Base-by-base conservation (phyloP, 2,888 invertebrate genomes). In the Lomographa bimaculata region DNA sequence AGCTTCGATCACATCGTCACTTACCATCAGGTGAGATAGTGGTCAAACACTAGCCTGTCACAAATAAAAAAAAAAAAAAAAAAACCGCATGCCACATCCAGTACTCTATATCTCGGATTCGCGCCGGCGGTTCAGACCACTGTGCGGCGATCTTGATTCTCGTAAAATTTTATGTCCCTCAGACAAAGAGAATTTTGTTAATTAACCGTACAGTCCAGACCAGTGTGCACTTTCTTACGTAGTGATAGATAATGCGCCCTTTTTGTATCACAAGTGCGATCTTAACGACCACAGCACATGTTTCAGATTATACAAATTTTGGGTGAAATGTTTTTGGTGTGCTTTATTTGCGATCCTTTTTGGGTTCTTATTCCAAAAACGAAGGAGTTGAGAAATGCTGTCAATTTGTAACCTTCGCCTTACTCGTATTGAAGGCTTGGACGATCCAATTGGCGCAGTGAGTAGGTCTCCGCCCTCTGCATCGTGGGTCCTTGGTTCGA, bases 171-270 rank as follows among this genome's bases (percentile, higher is more conserved):
- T 86, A 87, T 86, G 86, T 80, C 78, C 77, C 74, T 76, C 77
- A 81, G 76, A 87, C 85, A 85, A 87, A 84, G 80, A 83, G 84
- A 84, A 85, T 82, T 70, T 86, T 78, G 86, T 86, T 87, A 87
- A 87, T 87, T 87, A 87, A 83, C 80, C 71, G 66, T 72, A 77
- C 68, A 60, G 69, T 65, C 61, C 62, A 59, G 37, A 64, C 72
- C 63, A 29, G 14, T n/a, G 34, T 30, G 42, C 36, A 21, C 42
- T 17, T 34, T 39, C 40, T 29, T 36, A 33, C 35, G 70, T 60
- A 60, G 67, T 76, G 80, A 85, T 85, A 86, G 85, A 85, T 85
- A 81, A 77, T 73, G 65, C 60, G 44, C 61, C 60, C 66, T 69
- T 63, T 71, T 68, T 71, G 72, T 77, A 83, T 83, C 84, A 43